Evolutionary conservation across 2,797 vertebrate genomes (phyloP).

Genomic region (Pangasius larnaudii): DNA sequence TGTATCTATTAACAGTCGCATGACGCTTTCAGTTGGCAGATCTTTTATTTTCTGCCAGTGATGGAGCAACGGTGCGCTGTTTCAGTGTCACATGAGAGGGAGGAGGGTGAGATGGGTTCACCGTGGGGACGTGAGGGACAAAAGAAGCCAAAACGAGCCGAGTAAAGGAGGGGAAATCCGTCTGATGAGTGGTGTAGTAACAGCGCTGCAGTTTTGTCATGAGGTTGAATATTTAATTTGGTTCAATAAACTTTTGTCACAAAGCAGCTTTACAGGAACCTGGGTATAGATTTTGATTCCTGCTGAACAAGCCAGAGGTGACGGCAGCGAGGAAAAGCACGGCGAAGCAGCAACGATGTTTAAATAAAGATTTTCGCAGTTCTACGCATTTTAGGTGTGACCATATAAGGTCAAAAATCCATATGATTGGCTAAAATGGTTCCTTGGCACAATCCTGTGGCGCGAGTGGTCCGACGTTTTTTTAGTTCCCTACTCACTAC

Average conservation of each 20-base stretch:
- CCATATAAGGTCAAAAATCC: too few species aligned
- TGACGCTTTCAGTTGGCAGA: constrained; percentile 42
- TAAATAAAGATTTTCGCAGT: neutral
- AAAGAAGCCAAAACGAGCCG: constrained; percentile 3
- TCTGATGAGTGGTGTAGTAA: neutral
- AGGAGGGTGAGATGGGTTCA: neutral
- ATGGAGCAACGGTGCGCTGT: constrained; percentile 21
- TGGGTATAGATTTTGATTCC: neutral
- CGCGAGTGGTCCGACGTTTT: rapidly evolving
- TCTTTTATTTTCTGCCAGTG: constrained; percentile 24
- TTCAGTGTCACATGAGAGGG: constrained; percentile 32
- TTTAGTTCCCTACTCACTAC: neutral
- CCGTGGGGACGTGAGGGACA: neutral
- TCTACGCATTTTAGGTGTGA: neutral
- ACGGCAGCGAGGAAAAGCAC: neutral
- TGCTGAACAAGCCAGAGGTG: neutral
- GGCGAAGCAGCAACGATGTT: neutral
- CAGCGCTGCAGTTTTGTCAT: neutral
- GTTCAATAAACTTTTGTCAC: neutral
- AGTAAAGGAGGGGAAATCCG: constrained; percentile 27
- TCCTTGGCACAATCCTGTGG: neutral
- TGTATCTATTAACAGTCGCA: constrained; percentile 46
- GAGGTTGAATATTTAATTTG: neutral
- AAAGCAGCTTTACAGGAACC: neutral
- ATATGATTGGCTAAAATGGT: neutral